Evolutionary conservation across 2,888 invertebrate genomes (phyloP).

Genomic region (Trimorus sp.): DNA sequence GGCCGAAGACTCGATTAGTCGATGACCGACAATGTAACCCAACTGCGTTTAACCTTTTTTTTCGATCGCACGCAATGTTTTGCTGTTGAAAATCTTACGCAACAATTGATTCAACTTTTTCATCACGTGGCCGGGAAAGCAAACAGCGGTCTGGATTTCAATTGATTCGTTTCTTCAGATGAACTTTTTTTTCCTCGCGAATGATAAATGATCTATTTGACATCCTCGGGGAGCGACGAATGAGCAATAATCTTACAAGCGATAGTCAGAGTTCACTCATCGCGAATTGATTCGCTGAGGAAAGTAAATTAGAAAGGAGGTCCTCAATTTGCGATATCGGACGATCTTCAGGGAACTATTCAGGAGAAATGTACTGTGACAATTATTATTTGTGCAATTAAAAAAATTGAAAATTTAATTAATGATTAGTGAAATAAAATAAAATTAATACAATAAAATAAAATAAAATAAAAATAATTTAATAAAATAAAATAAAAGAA

Average conservation of each 20-base stretch:
- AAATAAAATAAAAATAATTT: no score
- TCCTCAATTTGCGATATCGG: not conserved
- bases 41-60: conserved; percentile 44
- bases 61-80: conserved; percentile 9
- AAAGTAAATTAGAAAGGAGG: not conserved
- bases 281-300: not conserved
- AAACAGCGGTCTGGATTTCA: no score
- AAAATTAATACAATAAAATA: no score
- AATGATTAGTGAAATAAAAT: no score
- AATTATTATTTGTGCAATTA: no score
- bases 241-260: not conserved
- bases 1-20: conserved; percentile 64
- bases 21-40: conserved; percentile 66
- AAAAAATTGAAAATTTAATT: no score
- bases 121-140: not conserved
- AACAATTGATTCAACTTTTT: conserved; percentile 12
- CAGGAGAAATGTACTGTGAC: not conserved
- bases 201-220: not conserved
- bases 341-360: not conserved
- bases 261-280: not conserved
- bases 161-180: no score
- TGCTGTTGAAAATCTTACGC: conserved; percentile 42
- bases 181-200: no score
- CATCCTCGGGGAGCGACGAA: not conserved
- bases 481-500: no score